Evolutionary conservation across 2,113 vertebrate genomes (phyloP), one percentile per base, ranked within the genome.

Genomic region (Plestiodon gilberti): DNA sequence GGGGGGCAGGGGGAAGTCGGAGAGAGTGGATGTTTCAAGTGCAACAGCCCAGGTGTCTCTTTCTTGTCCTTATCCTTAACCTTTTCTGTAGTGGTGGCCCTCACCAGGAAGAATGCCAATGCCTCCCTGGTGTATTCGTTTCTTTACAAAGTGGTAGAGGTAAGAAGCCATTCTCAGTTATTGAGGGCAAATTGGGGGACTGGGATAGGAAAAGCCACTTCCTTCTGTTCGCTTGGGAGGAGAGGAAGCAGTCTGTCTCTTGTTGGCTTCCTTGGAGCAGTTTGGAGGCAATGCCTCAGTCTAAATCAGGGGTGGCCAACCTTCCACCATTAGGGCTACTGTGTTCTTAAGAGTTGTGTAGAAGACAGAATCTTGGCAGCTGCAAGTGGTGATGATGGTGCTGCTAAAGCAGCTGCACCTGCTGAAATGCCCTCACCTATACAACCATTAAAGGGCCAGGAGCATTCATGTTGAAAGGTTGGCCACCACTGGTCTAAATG

Each of bases 101-200:
- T 96, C 30, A 98, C 98, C 6, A 97, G 96, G 95, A 99, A 98
- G 96, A 99, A 99, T 59, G 97, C 98, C 25, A 99, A 99, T 0
- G 98, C 97, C 1, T 98, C 97, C 1, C 92, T 99, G 11, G 98
- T 99, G 3, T 99, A 98, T 82, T 95, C 98, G 43, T 99, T 99
- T 93, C 97, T 99, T 62, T 99, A 98, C 94, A 99, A 99, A 95
- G 89, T 98, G 4, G 97, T 99, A 25, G 98, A 99, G 98, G 98
- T 99, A 92, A 95, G 97, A 90, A 11, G 79, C 25, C 4, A 57
- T 76, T 78, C 8, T 67, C 62, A 67, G 28, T 59, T 4, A 30
- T 55, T 9, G 43, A 38, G 74, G 23, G 28, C 8, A 35, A 9
- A n/a, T 48, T 17, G 8, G 23, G 43, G n/a, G 8, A 84, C 33